phyloP scores from a whole-genome alignment of 2,113 vertebrate genomes.

The Chitala chitala region DNA sequence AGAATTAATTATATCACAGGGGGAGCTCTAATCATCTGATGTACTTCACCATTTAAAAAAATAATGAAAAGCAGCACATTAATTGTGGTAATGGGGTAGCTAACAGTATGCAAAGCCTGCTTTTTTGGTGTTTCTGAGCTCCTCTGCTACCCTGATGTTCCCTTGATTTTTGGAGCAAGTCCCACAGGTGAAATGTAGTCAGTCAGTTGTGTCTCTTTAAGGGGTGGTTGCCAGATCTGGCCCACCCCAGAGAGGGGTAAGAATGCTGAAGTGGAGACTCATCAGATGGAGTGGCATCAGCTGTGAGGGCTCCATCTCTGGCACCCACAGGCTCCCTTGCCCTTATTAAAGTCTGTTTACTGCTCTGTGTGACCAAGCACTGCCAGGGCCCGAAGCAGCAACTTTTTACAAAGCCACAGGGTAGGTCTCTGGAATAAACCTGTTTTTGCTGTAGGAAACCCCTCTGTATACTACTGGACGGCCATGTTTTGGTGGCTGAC shows the following conservation, averaged over 20 bases:
- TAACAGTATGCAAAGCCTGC: background rate
- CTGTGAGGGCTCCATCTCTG: conserved; percentile 13
- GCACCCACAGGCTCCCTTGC: background rate
- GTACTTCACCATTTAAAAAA: background rate
- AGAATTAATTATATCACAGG: no score
- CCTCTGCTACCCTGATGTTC: background rate
- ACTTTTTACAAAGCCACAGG: no score
- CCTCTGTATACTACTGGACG: background rate
- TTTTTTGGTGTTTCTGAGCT: background rate
- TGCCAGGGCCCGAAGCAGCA: background rate
- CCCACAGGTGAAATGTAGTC: background rate
- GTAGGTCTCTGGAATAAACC: no score
- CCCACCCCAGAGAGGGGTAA: background rate
- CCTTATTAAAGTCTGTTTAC: background rate
- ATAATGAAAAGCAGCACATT: background rate
- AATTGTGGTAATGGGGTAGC: background rate
- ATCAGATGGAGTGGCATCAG: conserved; percentile 5
- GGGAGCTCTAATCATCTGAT: no score
- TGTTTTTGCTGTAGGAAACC: background rate
- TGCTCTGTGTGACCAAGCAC: background rate
- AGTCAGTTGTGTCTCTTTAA: background rate
- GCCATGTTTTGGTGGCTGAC: background rate
- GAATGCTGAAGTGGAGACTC: background rate
- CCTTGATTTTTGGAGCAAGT: no score
- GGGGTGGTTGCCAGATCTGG: conserved; percentile 5